phyloP scores from a whole-genome alignment of 2,797 vertebrate species.

The Enteromius radiatus region DNA sequence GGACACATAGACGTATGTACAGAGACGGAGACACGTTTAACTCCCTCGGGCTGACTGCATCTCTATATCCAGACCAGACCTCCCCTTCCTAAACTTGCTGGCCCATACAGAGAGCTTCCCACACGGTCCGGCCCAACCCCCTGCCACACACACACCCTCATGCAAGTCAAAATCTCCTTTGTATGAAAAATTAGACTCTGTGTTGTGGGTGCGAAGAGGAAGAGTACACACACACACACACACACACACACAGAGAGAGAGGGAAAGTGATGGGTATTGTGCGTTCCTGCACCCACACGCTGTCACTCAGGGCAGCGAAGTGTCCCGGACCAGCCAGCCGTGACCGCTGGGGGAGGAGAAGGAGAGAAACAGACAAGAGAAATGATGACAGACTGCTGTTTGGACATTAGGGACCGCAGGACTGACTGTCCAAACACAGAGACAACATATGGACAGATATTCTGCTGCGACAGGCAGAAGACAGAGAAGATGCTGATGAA shows the following conservation, averaged over 20 bases:
- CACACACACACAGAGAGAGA: slow-evolving; percentile 49
- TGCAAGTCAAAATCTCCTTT: slow-evolving; percentile 70
- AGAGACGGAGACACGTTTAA: slow-evolving; percentile 55
- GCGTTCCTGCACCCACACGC: slow-evolving; percentile 62
- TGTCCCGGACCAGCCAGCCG: slow-evolving; percentile 62
- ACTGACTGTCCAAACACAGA: background rate
- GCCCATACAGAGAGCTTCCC: slow-evolving; percentile 71
- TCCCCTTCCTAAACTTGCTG: slow-evolving; percentile 51
- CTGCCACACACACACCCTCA: slow-evolving; percentile 62
- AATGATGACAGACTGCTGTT: slow-evolving; percentile 43
- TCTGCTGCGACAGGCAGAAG: background rate
- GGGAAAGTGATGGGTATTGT: slow-evolving; percentile 50
- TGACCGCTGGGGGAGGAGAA: slow-evolving; percentile 54
- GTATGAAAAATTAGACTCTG: slow-evolving; percentile 64
- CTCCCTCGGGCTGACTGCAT: slow-evolving; percentile 38
- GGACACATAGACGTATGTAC: slow-evolving; percentile 49
- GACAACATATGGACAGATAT: slow-evolving; percentile 6
- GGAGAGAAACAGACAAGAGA: slow-evolving; percentile 26
- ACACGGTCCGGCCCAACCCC: slow-evolving; percentile 66
- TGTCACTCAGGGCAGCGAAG: slow-evolving; percentile 65
- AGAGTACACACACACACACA: slow-evolving; percentile 58
- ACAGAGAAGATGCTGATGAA: background rate
- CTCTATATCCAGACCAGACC: background rate
- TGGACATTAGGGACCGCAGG: background rate
- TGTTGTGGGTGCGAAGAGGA: slow-evolving; percentile 59